Evolutionary conservation across 2,888 invertebrate species (phyloP).

Genomic region (Physocephala rufipes): DNA sequence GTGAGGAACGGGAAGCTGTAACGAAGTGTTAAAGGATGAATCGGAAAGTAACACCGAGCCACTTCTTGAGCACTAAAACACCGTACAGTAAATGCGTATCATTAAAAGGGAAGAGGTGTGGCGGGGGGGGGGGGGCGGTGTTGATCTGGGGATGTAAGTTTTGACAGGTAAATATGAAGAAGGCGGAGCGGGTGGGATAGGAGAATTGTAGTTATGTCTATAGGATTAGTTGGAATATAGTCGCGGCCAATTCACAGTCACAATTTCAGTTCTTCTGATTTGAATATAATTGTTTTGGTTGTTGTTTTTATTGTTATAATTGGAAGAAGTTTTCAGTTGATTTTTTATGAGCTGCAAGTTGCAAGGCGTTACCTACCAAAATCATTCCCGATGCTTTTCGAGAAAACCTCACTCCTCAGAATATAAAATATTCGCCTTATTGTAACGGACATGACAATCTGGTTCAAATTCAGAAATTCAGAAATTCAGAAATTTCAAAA

Average conservation of each 20-base stretch:
- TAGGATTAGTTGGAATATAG: conserved; percentile 57
- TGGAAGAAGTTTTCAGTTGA: too few species aligned
- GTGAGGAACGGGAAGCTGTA: background rate
- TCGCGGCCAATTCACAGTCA: conserved; percentile 64
- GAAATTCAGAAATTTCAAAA: too few species aligned
- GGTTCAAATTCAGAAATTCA: too few species aligned
- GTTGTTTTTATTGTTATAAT: conserved; percentile 1
- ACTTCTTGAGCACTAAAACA: conserved; percentile 12
- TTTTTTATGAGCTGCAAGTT: too few species aligned
- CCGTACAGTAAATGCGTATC: background rate
- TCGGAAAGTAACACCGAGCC: too few species aligned
- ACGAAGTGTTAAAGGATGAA: background rate
- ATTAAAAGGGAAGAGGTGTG: background rate
- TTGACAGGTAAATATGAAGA: background rate
- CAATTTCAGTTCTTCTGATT: conserved; percentile 22
- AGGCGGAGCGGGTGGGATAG: background rate
- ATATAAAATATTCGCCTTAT: too few species aligned
- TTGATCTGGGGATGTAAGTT: background rate
- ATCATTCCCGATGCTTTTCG: too few species aligned
- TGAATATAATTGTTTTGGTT: background rate
- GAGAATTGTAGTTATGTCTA: conserved; percentile 21
- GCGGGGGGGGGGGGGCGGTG: background rate
- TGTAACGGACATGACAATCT: too few species aligned
- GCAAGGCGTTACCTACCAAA: too few species aligned
- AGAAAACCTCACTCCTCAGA: too few species aligned